Evolutionary conservation across 2,888 invertebrate species (phyloP), one percentile per base, ranked within the genome.

Genomic region (Synergus gifuensis): DNA sequence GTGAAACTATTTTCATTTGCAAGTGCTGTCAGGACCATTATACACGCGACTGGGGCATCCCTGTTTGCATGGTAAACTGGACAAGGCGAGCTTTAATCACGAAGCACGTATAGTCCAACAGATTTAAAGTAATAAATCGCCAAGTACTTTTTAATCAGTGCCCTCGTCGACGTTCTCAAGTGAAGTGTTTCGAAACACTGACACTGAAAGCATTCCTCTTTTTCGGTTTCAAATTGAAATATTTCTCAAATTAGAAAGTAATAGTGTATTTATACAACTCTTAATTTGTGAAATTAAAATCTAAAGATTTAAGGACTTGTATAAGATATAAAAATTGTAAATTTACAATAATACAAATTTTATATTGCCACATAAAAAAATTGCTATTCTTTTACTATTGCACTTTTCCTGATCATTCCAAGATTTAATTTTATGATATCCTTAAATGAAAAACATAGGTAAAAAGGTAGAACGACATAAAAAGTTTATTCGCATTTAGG

Each of bases 21-120:
- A 67, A 28, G 67, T 46, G 46, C 67, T 67, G 67, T 67, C 67
- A 46, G 46, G 67, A 22, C 67, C 18, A 67, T 67, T 67, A 67
- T 67, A 44, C 46, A 67, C 67, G 44, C 67, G 22, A 44, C 44
- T 67, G 22, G 67, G 67, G 22, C 67, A 67, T 67, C 67, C 46
- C 67, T 28, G 46, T 46, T 46, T 67, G 67, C 46, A 67, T 67
- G 67, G 67, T 16, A 46, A 67, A 46, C 67, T 67, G 67, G 67
- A 67, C 67, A 46, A 67, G n/a, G 44, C 67, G 67, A 46, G 67
- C n/a, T 46, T 67, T 67, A 67, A 67, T 67, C 67, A 67, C 67
- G 22, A 22, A 11, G 44, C 46, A 67, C 67, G 46, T 64, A 64
- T 22, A 67, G 67, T 4, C 22, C 14, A 67, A 67, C 67, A 46